These are phyloP conservation scores for Perizoma affinitatum DNA, from an alignment of 2,888 invertebrate genomes.

Conservation along the genomic window DNA sequence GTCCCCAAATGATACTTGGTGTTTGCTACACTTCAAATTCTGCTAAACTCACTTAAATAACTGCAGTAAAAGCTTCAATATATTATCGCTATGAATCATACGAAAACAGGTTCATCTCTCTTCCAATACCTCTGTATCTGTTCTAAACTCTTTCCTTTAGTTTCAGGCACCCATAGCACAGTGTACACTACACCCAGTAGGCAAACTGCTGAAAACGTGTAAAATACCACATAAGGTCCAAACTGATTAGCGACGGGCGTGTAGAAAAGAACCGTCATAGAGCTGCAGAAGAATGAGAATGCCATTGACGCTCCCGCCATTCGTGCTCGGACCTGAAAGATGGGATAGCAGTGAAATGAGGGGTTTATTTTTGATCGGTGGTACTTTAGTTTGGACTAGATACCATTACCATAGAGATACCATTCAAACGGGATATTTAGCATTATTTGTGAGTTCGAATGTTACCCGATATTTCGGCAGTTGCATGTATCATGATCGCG, in stretches of 20 bases:
- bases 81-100: slow-evolving; percentile 36
- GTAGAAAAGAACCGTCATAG: slow-evolving; percentile 66
- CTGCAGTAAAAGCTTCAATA: too few species aligned
- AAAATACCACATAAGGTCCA: slow-evolving; percentile 69
- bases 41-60: too few species aligned
- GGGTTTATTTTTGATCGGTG: too few species aligned
- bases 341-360: not conserved
- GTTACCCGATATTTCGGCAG: too few species aligned
- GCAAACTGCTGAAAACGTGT: slow-evolving; percentile 65
- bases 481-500: too few species aligned
- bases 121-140: slow-evolving; percentile 65
- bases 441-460: too few species aligned
- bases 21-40: too few species aligned
- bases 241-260: slow-evolving; percentile 62
- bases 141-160: slow-evolving; percentile 70
- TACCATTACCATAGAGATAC: too few species aligned
- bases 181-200: slow-evolving; percentile 66
- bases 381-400: too few species aligned
- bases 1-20: too few species aligned
- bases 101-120: slow-evolving; percentile 53
- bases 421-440: too few species aligned
- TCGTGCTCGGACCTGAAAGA: slow-evolving; percentile 58
- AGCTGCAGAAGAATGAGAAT: slow-evolving; percentile 70
- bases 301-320: slow-evolving; percentile 70
- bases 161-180: slow-evolving; percentile 73